Evolutionary conservation across 2,888 invertebrate genomes (phyloP).

Genomic region (Drosophila affinis): DNA sequence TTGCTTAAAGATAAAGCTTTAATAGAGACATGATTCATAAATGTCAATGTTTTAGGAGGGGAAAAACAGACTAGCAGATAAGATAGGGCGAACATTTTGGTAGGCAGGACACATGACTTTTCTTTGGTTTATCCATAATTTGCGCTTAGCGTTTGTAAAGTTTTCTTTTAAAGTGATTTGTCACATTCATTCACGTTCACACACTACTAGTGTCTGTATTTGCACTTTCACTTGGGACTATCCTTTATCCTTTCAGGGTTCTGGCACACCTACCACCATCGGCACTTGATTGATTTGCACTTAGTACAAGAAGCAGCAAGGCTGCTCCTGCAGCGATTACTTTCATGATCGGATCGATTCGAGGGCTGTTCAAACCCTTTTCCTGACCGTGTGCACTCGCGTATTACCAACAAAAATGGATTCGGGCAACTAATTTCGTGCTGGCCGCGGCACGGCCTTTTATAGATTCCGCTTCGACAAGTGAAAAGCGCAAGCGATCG

Average conservation of each 20-base stretch:
- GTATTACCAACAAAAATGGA: constrained; percentile 66
- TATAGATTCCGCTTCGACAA: constrained; percentile 68
- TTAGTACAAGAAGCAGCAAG: constrained; percentile 72
- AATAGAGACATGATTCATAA: constrained; percentile 32
- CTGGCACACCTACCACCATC: constrained; percentile 79
- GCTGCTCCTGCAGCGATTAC: constrained; percentile 63
- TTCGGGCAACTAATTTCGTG: constrained; percentile 74
- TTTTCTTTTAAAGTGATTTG: neutral
- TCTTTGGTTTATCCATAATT: neutral
- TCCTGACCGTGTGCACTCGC: constrained; percentile 33
- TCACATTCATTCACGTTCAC: neutral
- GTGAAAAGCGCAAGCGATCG: constrained; percentile 12
- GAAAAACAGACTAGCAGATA: constrained; percentile 27
- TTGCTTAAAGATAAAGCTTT: constrained; percentile 22
- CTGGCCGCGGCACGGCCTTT: constrained; percentile 55
- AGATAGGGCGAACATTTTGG: neutral
- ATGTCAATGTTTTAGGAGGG: constrained; percentile 18
- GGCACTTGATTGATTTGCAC: constrained; percentile 67
- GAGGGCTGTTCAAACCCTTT: constrained; percentile 36
- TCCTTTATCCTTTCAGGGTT: constrained; percentile 34
- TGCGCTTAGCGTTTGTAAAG: neutral
- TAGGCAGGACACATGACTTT: neutral
- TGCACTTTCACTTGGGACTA: constrained; percentile 10
- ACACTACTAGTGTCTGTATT: neutral
- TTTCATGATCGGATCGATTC: constrained; percentile 75